A percentile compares a stretch with the other conserved stretches of the same genome.
Evolutionary conservation across 1,140 invertebrate genomes (phyloP).

Genomic region (Diachasma alloeum): DNA sequence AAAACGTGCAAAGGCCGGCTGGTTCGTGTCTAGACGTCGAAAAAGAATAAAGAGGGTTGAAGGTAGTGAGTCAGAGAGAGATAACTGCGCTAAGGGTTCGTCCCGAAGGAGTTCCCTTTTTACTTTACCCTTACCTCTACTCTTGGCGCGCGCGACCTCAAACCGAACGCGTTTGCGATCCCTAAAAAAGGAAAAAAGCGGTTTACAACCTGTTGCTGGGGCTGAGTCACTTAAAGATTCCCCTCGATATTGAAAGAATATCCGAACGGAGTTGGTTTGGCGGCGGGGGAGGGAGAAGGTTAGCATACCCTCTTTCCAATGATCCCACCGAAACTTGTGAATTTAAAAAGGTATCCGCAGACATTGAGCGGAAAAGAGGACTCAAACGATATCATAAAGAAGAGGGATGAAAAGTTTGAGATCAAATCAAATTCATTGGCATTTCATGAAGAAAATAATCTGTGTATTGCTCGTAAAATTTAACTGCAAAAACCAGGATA

Average conservation of each 20-base stretch:
- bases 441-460: too few relatives aligned
- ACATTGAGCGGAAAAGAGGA: background rate
- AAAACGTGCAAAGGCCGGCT: slow-evolving; percentile 57
- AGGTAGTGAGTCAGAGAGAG: slow-evolving; percentile 10
- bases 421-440: background rate
- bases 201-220: slow-evolving; percentile 66
- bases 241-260: slow-evolving; percentile 67
- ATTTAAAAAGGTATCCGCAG: background rate
- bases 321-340: background rate
- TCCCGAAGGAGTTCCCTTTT: slow-evolving; percentile 59
- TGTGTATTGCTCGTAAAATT: too few relatives aligned
- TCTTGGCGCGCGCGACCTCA: slow-evolving; percentile 42
- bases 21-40: slow-evolving; percentile 50
- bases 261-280: slow-evolving; percentile 46
- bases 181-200: slow-evolving; percentile 57
- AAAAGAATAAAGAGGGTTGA: slow-evolving; percentile 11
- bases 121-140: slow-evolving; percentile 53
- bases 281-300: background rate
- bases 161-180: slow-evolving; percentile 56
- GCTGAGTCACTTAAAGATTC: slow-evolving; percentile 63
- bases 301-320: background rate
- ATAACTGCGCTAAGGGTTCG: slow-evolving; percentile 9
- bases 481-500: background rate
- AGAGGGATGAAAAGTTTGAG: background rate
- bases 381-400: background rate